These are phyloP conservation scores for Cyclina sinensis DNA, from an alignment of 1,140 invertebrate species.

Conservation along the genomic window DNA sequence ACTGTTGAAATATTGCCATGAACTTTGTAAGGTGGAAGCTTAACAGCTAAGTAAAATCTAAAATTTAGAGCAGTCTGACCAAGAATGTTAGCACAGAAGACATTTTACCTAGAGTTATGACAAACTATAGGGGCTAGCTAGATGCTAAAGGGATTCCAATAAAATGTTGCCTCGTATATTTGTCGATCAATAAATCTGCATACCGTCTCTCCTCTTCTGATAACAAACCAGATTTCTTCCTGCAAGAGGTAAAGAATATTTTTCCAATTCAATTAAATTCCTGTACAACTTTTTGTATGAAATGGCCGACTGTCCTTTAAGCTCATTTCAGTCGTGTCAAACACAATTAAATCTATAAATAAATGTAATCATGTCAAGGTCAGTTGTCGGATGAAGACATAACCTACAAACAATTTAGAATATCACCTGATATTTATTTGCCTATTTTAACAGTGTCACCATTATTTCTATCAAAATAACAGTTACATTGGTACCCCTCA, in stretches of 20 bases:
- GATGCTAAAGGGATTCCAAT: constrained; percentile 56
- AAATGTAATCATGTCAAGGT: background rate
- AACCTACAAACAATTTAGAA: too few species aligned
- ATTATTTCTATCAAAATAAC: too few species aligned
- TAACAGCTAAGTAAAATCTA: too few species aligned
- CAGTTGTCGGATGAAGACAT: too few species aligned
- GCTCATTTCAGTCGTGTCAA: background rate
- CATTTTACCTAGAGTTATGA: constrained; percentile 67
- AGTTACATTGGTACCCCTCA: too few species aligned
- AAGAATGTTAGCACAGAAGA: constrained; percentile 56
- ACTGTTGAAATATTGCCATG: too few species aligned
- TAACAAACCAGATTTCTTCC: constrained; percentile 58
- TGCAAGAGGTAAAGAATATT: background rate
- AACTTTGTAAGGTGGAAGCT: too few species aligned
- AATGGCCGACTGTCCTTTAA: too few species aligned
- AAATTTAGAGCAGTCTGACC: too few species aligned
- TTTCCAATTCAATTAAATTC: background rate
- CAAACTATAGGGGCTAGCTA: constrained; percentile 65
- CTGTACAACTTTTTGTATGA: too few species aligned
- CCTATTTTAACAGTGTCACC: too few species aligned
- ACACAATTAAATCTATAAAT: background rate
- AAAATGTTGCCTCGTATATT: constrained; percentile 79
- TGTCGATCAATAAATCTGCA: constrained; percentile 81
- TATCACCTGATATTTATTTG: too few species aligned
- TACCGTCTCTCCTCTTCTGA: constrained; percentile 79